phyloP scores from a whole-genome alignment of 1,140 invertebrate genomes.

The Drosophila mojavensis region DNA sequence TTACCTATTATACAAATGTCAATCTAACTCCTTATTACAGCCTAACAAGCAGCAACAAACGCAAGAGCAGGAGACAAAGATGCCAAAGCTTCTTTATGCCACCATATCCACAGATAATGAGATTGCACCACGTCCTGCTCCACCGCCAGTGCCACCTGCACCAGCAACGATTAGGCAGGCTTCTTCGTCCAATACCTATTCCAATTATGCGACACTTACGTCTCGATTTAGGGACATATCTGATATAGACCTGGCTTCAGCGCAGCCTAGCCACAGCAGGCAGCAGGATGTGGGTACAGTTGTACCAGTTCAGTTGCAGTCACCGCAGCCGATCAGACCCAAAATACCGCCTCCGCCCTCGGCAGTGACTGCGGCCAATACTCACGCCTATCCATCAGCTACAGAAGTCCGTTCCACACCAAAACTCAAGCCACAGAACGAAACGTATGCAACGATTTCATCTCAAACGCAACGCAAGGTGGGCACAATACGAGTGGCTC shows the following conservation, averaged over 20 bases:
- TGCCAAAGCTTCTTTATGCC: constrained; percentile 59
- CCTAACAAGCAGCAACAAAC: constrained; percentile 48
- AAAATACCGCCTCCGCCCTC: constrained; percentile 71
- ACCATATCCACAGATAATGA: constrained; percentile 70
- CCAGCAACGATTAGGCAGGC: not conserved
- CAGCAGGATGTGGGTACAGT: constrained; percentile 47
- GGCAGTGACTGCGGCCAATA: constrained; percentile 54
- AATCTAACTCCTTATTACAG: constrained; percentile 16
- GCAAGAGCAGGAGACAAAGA: constrained; percentile 6
- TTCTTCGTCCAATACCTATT: not conserved
- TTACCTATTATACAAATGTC: not conserved
- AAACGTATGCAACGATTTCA: constrained; percentile 60
- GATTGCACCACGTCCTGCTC: constrained; percentile 62
- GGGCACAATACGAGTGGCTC: constrained; percentile 56
- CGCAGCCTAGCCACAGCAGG: not conserved
- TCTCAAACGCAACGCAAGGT: constrained; percentile 60
- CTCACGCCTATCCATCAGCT: constrained; percentile 43
- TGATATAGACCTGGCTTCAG: constrained; percentile 46
- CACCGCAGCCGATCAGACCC: constrained; percentile 29
- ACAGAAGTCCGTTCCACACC: constrained; percentile 41
- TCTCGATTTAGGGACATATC: constrained; percentile 65
- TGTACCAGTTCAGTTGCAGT: constrained; percentile 50
- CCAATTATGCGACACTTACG: constrained; percentile 64
- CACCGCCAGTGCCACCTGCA: constrained; percentile 14
- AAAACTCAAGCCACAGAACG: constrained; percentile 16